Base-by-base conservation (phyloP, 2,797 vertebrate genomes). In the Coluber constrictor region DNA sequence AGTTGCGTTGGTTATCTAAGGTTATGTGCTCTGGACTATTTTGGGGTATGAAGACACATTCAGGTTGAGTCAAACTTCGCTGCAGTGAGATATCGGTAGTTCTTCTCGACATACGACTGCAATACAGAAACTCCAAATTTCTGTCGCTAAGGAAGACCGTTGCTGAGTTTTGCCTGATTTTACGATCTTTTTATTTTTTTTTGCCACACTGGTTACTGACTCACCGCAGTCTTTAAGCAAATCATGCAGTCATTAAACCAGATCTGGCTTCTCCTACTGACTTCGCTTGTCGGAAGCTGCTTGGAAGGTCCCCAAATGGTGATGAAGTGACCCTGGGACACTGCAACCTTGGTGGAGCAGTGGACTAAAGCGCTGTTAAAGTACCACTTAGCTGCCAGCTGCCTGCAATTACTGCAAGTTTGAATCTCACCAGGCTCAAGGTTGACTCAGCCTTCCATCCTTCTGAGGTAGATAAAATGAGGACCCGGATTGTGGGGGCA, bases 91-190 rank as follows among this genome's bases (percentile, higher is more conserved):
- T 79, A 23, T n/a, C 0, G 0, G 3, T 18, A 16, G 63, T 16
- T 16, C 29, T 32, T 32, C 29, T 32, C 0, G 13, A 66, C 4
- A 0, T 66, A 66, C 12, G 1, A 13, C 29, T 1, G 0, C 61
- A 29, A 66, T 25, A 1, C 1, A 16, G 29, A 3, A 16, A 13
- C 29, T 2, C 29, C 10, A 32, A 15, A 16, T n/a, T 70, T 32
- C 29, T 2, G 29, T n/a, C 0, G 13, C 29, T 66, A 66, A 66
- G 29, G 12, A 66, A n/a, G 63, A 13, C 11, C 3, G 27, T n/a
- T 13, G 27, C 15, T 66, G 29, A 15, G 4, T 66, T 66, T 66
- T n/a, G 29, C 12, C 63, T n/a, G 11, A 70, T 32, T 70, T 32
- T 70, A 70, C 0, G 0, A 70, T 2, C 63, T 1, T 37, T 37